Base-by-base conservation (phyloP, 1,140 invertebrate genomes). In the Hyposmocoma kahamanoa region DNA sequence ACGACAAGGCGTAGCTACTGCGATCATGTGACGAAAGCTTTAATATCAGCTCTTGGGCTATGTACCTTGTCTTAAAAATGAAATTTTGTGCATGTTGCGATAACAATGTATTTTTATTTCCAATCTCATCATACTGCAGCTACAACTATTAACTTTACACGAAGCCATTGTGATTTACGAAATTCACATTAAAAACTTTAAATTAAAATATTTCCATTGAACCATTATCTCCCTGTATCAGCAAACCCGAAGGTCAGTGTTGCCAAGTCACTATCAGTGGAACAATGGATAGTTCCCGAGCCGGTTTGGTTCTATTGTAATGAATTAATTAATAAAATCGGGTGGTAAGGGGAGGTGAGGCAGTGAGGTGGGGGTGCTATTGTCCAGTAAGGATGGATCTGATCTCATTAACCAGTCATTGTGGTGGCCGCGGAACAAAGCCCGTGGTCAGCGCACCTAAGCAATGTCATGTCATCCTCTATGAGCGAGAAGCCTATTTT, bases 311-410 rank as follows among this genome's bases (percentile, higher is more conserved):
- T 77, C 78, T 65, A 82, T 84, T 84, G 81, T 84, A 84, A 84
- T 80, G 72, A 74, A 82, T 84, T 84, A 84, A 82, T 84, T 84
- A 82, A 84, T 84, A 84, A 84, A 84, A 84, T 82, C 75, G 68
- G 63, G 56, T 62, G 72, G 70, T 67, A 50, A 68, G 73, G 11
- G 13, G 10, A 10, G 10, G 10, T 11, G 11, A 30, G 28, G 8
- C 10, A 13, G 6, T 10, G 2, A 2, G 8, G 32, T 9, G 30
- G 69, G 58, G 64, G 41, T 61, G 58, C 70, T 62, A 72, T 84
- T 84, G 80, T 84, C 78, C 78, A 66, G 67, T 50, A 38, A 60
- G 73, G 71, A 76, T 76, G 77, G 76, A 84, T 78, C 76, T 65
- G 76, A 82, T 84, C 80, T 82, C 80, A 84, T 82, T 84, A 82